Percentiles rank a stretch among this genome's conserved stretches.
These are phyloP conservation scores for Trissolcus japonicus DNA, from an alignment of 2,888 invertebrate species.

Conservation along the genomic window DNA sequence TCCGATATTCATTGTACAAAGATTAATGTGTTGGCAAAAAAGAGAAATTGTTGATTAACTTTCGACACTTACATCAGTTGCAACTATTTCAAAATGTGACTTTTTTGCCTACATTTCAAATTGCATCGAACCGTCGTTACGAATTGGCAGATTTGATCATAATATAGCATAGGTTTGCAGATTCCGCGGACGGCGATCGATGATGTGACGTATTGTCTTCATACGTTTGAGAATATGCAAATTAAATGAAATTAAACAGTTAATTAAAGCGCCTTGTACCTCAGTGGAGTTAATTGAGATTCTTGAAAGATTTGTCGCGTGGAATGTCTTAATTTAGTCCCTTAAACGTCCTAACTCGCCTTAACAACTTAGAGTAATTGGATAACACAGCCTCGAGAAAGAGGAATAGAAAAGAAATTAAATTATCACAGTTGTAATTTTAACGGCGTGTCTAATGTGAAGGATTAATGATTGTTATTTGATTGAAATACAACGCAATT, in stretches of 20 bases:
- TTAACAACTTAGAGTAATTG: slow-evolving; percentile 77
- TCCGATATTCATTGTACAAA: slow-evolving; percentile 47
- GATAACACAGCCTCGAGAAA: slow-evolving; percentile 69
- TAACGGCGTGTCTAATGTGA: slow-evolving; percentile 17
- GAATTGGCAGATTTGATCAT: background rate
- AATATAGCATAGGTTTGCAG: slow-evolving; percentile 21
- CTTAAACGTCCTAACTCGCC: slow-evolving; percentile 76
- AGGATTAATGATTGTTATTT: slow-evolving; percentile 26
- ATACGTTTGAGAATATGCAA: slow-evolving; percentile 69
- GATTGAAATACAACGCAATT: slow-evolving; percentile 8
- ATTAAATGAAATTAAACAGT: slow-evolving; percentile 76
- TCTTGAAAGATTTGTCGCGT: slow-evolving; percentile 76
- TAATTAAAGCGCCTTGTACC: slow-evolving; percentile 71
- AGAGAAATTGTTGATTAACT: too few species aligned
- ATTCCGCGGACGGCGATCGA: slow-evolving; percentile 17
- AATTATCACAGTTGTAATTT: slow-evolving; percentile 34
- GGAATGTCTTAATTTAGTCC: slow-evolving; percentile 77
- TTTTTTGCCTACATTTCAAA: too few species aligned
- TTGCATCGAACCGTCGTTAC: too few species aligned
- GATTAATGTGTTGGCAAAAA: slow-evolving; percentile 11
- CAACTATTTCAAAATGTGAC: too few species aligned
- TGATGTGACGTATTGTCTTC: slow-evolving; percentile 37
- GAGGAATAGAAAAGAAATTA: slow-evolving; percentile 47
- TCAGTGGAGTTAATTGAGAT: slow-evolving; percentile 75
- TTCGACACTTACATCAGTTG: too few species aligned